Percentiles rank a stretch among this genome's conserved stretches.
phyloP scores from a whole-genome alignment of 2,797 vertebrate species.

The Distichodus sexfasciatus region DNA sequence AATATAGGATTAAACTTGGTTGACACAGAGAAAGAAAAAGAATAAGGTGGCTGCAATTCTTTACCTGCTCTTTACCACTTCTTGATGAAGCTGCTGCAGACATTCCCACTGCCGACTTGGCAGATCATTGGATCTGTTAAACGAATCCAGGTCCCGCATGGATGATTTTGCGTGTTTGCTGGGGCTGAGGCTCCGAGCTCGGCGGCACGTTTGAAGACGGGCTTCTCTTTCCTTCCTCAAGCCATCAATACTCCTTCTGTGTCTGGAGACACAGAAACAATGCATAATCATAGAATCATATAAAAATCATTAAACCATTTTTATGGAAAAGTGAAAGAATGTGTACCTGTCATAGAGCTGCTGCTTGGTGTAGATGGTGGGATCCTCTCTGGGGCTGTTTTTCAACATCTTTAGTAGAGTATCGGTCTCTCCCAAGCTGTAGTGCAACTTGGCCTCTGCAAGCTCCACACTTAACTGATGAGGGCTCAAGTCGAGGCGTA shows the following conservation, averaged over 20 bases:
- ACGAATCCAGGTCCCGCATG: slow-evolving; percentile 35
- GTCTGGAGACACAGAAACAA: slow-evolving; percentile 64
- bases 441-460: slow-evolving; percentile 87
- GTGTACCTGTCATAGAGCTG: slow-evolving; percentile 71
- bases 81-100: slow-evolving; percentile 81
- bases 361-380: slow-evolving; percentile 55
- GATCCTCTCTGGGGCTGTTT: slow-evolving; percentile 67
- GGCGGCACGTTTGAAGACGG: slow-evolving; percentile 72
- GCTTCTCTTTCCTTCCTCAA: slow-evolving; percentile 80
- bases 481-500: slow-evolving; percentile 76
- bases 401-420: slow-evolving; percentile 84
- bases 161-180: slow-evolving; percentile 72
- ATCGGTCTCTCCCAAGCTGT: slow-evolving; percentile 85
- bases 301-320: not conserved
- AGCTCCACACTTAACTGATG: slow-evolving; percentile 86
- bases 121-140: slow-evolving; percentile 58
- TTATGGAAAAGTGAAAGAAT: not conserved
- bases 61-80: slow-evolving; percentile 83
- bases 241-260: slow-evolving; percentile 80
- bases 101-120: slow-evolving; percentile 76
- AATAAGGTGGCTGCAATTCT: not conserved
- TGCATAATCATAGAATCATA: not conserved
- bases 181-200: slow-evolving; percentile 85
- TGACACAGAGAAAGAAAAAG: not conserved
- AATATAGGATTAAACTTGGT: not conserved